Percentiles rank a stretch among this genome's conserved stretches.
These are phyloP conservation scores for Cepaea nemoralis DNA, from an alignment of 1,140 invertebrate species.

Conservation along the genomic window DNA sequence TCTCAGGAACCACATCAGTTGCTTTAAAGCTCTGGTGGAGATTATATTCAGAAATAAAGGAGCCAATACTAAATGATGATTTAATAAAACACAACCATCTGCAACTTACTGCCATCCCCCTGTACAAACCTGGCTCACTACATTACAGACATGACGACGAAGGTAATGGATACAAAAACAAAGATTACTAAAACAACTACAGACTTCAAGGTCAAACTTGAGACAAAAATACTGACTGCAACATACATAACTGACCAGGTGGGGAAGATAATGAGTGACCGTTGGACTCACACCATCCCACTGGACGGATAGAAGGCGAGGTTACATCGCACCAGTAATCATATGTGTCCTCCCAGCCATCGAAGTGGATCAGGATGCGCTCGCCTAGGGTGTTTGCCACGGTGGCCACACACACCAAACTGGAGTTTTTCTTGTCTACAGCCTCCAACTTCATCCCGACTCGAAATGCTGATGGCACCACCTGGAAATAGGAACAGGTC, in stretches of 20 bases:
- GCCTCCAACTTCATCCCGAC: conserved; percentile 95
- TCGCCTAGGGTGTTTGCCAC: conserved; percentile 69
- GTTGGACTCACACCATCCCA: conserved; percentile 91
- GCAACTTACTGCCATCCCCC: too few relatives aligned
- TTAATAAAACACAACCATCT: too few relatives aligned
- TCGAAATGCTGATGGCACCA: conserved; percentile 82
- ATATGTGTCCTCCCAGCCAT: conserved; percentile 71
- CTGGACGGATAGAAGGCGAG: conserved; percentile 92
- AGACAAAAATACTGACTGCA: too few relatives aligned
- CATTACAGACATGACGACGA: too few relatives aligned
- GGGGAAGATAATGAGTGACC: conserved; percentile 86
- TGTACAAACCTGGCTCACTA: too few relatives aligned
- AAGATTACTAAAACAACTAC: too few relatives aligned
- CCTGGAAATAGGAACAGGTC: conserved; percentile 71
- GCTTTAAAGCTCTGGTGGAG: too few relatives aligned
- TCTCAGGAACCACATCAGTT: too few relatives aligned
- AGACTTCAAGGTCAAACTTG: too few relatives aligned
- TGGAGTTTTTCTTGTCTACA: conserved; percentile 90
- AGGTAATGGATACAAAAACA: too few relatives aligned
- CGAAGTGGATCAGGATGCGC: conserved; percentile 70
- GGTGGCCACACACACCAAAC: conserved; percentile 76
- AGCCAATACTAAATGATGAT: too few relatives aligned
- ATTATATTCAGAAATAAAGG: too few relatives aligned
- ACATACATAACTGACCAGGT: conserved; percentile 74
- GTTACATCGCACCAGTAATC: conserved; percentile 76